A percentile compares a stretch with the other conserved stretches of the same genome.
Conservation (phyloP, 2,888 invertebrate genomes). For the Pachymerium ferrugineum region DNA sequence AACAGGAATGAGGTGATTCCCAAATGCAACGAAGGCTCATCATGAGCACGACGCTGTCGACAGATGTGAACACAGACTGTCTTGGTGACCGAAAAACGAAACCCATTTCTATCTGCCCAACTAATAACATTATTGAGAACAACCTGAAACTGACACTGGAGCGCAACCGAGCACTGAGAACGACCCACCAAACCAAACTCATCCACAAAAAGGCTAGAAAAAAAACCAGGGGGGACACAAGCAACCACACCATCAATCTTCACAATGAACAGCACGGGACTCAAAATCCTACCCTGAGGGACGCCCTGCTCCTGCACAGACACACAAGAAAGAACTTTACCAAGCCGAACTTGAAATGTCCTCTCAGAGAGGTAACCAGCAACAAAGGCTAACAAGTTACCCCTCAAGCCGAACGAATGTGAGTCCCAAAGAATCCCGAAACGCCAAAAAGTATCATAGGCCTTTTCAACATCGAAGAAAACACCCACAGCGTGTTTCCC, state of each 20-base stretch:
- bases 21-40: too few species aligned
- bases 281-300: slow-evolving; percentile 6
- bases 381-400: not conserved
- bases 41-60: not conserved
- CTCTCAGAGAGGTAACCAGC: not conserved
- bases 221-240: not conserved
- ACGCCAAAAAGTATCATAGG: slow-evolving; percentile 29
- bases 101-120: not conserved
- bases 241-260: not conserved
- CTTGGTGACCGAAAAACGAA: not conserved
- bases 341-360: not conserved
- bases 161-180: not conserved
- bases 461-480: slow-evolving; percentile 29
- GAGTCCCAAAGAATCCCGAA: not conserved
- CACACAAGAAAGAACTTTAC: not conserved
- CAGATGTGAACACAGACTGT: not conserved
- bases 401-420: not conserved
- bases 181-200: too few species aligned
- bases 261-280: not conserved
- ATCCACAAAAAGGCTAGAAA: too few species aligned
- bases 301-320: slow-evolving; percentile 2
- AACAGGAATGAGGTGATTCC: too few species aligned
- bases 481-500: not conserved
- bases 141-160: not conserved
- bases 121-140: not conserved